Evolutionary conservation across 2,113 vertebrate species (phyloP).

Genomic region (Alosa alosa): DNA sequence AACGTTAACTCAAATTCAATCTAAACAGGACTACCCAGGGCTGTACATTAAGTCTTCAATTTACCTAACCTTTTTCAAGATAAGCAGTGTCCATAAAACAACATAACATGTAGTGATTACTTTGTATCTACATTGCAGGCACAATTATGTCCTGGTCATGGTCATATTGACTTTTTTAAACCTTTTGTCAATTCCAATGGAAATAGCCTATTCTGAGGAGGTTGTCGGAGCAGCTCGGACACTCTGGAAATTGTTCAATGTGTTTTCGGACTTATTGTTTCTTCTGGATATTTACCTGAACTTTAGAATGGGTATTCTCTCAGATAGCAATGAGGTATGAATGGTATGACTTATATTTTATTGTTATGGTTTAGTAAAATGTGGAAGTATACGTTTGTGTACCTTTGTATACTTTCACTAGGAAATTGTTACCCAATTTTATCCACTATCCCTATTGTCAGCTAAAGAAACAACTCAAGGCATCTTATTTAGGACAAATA

Average conservation of each 20-base stretch:
- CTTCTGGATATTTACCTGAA: slow-evolving; percentile 44
- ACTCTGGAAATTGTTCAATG: slow-evolving; percentile 44
- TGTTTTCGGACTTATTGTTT: slow-evolving; percentile 48
- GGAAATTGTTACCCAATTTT: too few relatives aligned
- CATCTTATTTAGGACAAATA: too few relatives aligned
- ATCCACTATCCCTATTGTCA: too few relatives aligned
- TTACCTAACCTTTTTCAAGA: too few relatives aligned
- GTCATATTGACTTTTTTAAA: slow-evolving; percentile 44
- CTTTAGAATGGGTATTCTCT: slow-evolving; percentile 44
- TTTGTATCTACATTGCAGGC: slow-evolving; percentile 27
- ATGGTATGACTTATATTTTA: not conserved
- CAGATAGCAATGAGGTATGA: slow-evolving; percentile 47
- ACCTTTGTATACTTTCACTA: too few relatives aligned
- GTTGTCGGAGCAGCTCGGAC: not conserved
- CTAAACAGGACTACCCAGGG: too few relatives aligned
- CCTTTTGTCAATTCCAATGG: slow-evolving; percentile 49
- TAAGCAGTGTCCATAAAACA: too few relatives aligned
- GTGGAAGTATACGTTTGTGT: not conserved
- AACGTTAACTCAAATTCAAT: too few relatives aligned
- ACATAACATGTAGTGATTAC: not conserved
- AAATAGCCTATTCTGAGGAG: slow-evolving; percentile 48
- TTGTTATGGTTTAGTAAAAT: not conserved
- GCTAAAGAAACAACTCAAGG: too few relatives aligned
- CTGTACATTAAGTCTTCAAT: too few relatives aligned
- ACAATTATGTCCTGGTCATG: slow-evolving; percentile 46